Base-by-base conservation (phyloP, 2,888 invertebrate genomes). In the Cremastobaeus sp. region DNA sequence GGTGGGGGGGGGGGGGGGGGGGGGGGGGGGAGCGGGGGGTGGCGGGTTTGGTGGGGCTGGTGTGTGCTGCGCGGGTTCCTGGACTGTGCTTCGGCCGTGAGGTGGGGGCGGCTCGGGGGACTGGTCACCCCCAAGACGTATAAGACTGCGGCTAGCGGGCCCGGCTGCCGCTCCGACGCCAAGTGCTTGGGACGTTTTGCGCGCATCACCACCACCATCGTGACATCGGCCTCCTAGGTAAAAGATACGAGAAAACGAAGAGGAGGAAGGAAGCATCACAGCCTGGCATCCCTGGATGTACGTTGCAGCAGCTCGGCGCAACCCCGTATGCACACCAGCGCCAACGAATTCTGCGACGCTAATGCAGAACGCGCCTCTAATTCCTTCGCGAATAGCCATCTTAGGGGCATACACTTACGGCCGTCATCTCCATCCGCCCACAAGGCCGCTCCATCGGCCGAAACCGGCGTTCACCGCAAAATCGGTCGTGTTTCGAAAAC, bases 31-130 rank as follows among this genome's bases (percentile, higher is more conserved):
- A n/a, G n/a, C n/a, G n/a, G 73, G 78, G 76, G 79, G 69, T 66
- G 62, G 74, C 54, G 48, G 21, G 15, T 45, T 55, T 72, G 79
- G 83, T 79, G 83, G 84, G 85, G 85, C 82, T 83, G 84, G 78
- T 82, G 77, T 77, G 78, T 76, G 65, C 78, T 83, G 83, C 84
- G 83, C 82, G 82, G 79, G 84, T 80, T 77, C 78, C 77, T 78
- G 77, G 78, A 79, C 78, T 81, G 80, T 81, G 83, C 80, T 80
- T 82, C 82, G 86, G 78, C 82, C 81, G 77, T 82, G 83, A 85
- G 81, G 85, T 86, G 86, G 86, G 86, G 87, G 87, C 86, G 87
- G 87, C 85, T 84, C 85, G 86, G 85, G 84, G 84, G 86, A 84
- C 84, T 85, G 85, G 85, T 86, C 86, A 86, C 86, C 86, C 85